Conservation (phyloP, 2,888 invertebrate genomes). For the Melipona beecheii region DNA sequence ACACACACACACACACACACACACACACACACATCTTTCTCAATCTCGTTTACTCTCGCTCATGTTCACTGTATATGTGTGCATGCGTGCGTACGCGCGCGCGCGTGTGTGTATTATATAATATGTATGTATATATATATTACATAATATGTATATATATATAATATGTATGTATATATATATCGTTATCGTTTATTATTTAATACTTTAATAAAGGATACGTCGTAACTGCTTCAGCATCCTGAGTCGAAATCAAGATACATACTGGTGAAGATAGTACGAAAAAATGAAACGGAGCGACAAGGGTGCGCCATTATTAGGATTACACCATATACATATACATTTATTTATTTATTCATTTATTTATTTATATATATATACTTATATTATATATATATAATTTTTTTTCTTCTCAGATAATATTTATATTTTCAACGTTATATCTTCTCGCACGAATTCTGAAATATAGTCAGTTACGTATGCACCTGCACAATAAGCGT, state of each 20-base stretch:
- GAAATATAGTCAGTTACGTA: constrained; percentile 5
- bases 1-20: no score
- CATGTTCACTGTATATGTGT: constrained; percentile 21
- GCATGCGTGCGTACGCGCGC: no score
- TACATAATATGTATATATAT: background rate
- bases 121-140: background rate
- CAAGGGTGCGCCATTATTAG: constrained; percentile 42
- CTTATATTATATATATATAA: background rate
- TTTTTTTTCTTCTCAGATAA: constrained; percentile 11
- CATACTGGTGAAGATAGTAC: constrained; percentile 47
- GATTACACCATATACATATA: constrained; percentile 48
- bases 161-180: constrained; percentile 36
- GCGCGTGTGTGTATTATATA: no score
- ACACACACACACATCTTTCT: no score
- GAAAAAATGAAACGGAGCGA: constrained; percentile 53
- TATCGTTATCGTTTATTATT: constrained; percentile 59
- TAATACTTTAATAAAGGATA: constrained; percentile 79
- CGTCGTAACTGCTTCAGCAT: constrained; percentile 60
- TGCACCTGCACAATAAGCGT: constrained; percentile 4
- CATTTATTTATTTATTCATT: constrained; percentile 43
- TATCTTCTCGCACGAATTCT: constrained; percentile 27
- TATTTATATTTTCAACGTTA: constrained; percentile 40
- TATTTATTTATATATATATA: constrained; percentile 17
- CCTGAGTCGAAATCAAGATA: constrained; percentile 61
- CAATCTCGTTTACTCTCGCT: background rate